Conservation (phyloP, 2,797 vertebrate genomes). For the Argentina silus region DNA sequence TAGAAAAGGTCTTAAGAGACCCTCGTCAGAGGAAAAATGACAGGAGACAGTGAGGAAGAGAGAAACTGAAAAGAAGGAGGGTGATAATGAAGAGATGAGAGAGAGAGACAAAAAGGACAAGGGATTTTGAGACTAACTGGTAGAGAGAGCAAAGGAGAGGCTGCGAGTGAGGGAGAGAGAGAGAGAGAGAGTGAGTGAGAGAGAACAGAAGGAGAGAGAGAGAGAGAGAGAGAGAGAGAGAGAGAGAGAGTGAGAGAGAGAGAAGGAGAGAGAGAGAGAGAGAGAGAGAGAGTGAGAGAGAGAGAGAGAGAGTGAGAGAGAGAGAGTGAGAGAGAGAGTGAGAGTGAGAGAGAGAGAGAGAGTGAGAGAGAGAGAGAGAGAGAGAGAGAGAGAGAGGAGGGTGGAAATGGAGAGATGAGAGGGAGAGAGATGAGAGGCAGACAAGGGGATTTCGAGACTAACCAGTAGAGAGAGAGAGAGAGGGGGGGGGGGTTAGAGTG, state of each 20-base stretch:
- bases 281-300: not conserved
- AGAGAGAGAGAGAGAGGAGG: too few species aligned
- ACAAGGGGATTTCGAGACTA: too few species aligned
- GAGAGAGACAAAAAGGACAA: too few species aligned
- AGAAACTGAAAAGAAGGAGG: too few species aligned
- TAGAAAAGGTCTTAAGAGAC: too few species aligned
- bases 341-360: not conserved
- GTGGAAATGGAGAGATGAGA: not conserved
- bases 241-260: too few species aligned
- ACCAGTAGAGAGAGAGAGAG: not conserved
- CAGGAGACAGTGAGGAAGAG: too few species aligned
- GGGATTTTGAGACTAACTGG: not conserved
- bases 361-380: too few species aligned
- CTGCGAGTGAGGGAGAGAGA: constrained; percentile 3
- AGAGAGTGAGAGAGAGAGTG: not conserved
- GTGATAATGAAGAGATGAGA: too few species aligned
- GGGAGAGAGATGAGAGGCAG: not conserved
- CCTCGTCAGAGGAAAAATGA: too few species aligned
- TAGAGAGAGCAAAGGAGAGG: not conserved
- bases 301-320: not conserved
- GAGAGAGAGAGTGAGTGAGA: not conserved
- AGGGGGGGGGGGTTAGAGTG: not conserved
- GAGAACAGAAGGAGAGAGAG: too few species aligned
- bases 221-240: too few species aligned
- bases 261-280: not conserved